Evolutionary conservation across 1,140 invertebrate species (phyloP), one percentile per base, ranked within the genome.

Genomic region (Monochamus saltuarius): DNA sequence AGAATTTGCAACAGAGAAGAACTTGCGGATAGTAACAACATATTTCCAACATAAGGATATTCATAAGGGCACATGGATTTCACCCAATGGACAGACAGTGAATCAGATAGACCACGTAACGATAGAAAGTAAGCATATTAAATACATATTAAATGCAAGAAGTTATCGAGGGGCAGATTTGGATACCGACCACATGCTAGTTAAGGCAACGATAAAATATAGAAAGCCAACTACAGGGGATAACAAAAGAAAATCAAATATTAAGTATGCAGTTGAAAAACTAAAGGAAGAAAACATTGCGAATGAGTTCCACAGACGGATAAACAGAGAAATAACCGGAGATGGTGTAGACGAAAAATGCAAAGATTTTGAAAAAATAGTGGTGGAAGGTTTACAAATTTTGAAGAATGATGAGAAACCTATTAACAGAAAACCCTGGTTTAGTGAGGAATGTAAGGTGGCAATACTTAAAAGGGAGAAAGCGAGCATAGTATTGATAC

Each of bases 21-120:
- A 29, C 22, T 6, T 29, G 6, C 6, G 22, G 22, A 29, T 29
- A 29, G 22, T 39, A 17, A 57, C 52, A 51, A 66, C 64, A 9
- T 46, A 29, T 4, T 68, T 69, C 16, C 51, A 56, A n/a, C 66
- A 66, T 51, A 66, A 64, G 46, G 42, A 60, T 37, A 68, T 70
- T 47, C 63, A 61, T 36, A 54, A 66, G 49, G 47, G 49, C 11
- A 71, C 67, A n/a, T 71, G 65, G 67, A 57, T 37, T n/a, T 66
- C 67, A 36, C 61, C 65, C 36, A 54, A 59, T 49, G 59, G 62
- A 36, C 14, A 29, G 38, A 58, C 61, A 11, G 40, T 38, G 38
- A 62, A 62, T 13, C 60, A 62, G 34, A 62, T 62, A 10, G 60
- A 62, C 40, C 60, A 62, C 40, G 43, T 62, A 8, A 54, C 51